phyloP scores from a whole-genome alignment of 30 jellyfish, hydroid and myxozoan species.

The Aurelia sp. region DNA sequence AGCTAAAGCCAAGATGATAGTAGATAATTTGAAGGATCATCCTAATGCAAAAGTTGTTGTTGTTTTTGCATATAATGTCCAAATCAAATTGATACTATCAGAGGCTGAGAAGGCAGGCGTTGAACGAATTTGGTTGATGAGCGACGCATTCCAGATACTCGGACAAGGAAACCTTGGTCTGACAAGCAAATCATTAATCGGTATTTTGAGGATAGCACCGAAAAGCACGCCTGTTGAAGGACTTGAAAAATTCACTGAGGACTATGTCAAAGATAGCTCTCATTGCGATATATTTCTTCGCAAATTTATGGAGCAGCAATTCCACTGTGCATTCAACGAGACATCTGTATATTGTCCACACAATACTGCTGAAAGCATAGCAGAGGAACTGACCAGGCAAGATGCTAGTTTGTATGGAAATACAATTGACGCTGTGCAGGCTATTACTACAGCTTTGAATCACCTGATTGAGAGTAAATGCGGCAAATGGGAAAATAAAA shows the following conservation, averaged over 20 bases:
- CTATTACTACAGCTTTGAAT: conserved; percentile 55
- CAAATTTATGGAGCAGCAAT: conserved; percentile 58
- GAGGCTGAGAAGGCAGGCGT: conserved; percentile 65
- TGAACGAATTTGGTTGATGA: conserved; percentile 76
- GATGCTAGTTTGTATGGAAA: conserved; percentile 32
- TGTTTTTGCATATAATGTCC: conserved; percentile 65
- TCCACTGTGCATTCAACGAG: conserved; percentile 44
- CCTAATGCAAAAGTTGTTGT: conserved; percentile 76
- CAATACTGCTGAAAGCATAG: conserved; percentile 29
- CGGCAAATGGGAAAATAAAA: background rate
- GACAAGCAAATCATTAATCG: conserved; percentile 34
- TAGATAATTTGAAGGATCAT: conserved; percentile 6
- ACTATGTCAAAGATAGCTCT: conserved; percentile 26
- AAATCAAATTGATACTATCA: conserved; percentile 51
- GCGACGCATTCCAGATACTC: conserved; percentile 87
- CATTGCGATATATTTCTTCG: conserved; percentile 76
- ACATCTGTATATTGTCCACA: conserved; percentile 30
- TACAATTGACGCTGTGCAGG: conserved; percentile 63
- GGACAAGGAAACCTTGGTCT: conserved; percentile 29
- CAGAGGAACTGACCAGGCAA: conserved; percentile 1
- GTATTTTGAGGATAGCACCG: conserved; percentile 69
- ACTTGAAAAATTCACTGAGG: conserved; percentile 29
- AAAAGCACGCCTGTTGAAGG: conserved; percentile 48
- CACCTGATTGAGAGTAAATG: background rate
- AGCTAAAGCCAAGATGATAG: conserved; percentile 54